Percentiles rank a stretch among this genome's conserved stretches.
These are phyloP conservation scores for Vanessa cardui DNA, from an alignment of 2,888 invertebrate species.

Conservation along the genomic window DNA sequence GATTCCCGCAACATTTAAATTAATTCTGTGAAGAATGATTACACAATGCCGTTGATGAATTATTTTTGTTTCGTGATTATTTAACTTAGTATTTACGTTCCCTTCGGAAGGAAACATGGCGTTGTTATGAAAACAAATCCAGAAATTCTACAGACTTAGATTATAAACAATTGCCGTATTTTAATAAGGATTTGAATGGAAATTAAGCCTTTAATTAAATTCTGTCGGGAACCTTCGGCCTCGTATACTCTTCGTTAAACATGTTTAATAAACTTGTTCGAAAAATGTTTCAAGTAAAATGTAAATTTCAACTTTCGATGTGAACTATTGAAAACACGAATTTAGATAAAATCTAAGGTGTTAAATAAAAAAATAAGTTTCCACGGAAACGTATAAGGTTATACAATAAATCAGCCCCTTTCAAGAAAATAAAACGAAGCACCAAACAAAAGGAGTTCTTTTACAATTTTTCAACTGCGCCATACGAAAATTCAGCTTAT, in stretches of 20 bases:
- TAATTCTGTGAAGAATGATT: not conserved
- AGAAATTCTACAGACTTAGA: slow-evolving; percentile 33
- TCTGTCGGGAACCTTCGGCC: slow-evolving; percentile 42
- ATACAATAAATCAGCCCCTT: slow-evolving; percentile 45
- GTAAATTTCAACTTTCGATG: not conserved
- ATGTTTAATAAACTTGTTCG: slow-evolving; percentile 15
- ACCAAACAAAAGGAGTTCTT: slow-evolving; percentile 51
- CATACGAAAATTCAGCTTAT: slow-evolving; percentile 60
- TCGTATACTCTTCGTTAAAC: slow-evolving; percentile 17
- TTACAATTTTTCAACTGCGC: slow-evolving; percentile 61
- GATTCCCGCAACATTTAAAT: not conserved
- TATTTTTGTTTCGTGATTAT: slow-evolving; percentile 28
- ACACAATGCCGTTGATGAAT: slow-evolving; percentile 13
- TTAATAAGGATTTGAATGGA: slow-evolving; percentile 43
- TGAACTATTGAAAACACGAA: not conserved
- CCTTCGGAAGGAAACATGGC: slow-evolving; percentile 28
- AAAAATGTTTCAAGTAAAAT: not conserved
- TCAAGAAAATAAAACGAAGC: slow-evolving; percentile 42
- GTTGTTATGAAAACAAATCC: slow-evolving; percentile 36
- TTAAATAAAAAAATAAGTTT: not conserved
- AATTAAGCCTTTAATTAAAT: slow-evolving; percentile 47
- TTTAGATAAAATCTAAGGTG: not conserved
- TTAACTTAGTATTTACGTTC: slow-evolving; percentile 26
- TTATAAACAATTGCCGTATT: slow-evolving; percentile 45
- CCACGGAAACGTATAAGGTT: slow-evolving; percentile 30